Conservation (phyloP, 1,140 invertebrate genomes). For the Aphaenogaster rudis region DNA sequence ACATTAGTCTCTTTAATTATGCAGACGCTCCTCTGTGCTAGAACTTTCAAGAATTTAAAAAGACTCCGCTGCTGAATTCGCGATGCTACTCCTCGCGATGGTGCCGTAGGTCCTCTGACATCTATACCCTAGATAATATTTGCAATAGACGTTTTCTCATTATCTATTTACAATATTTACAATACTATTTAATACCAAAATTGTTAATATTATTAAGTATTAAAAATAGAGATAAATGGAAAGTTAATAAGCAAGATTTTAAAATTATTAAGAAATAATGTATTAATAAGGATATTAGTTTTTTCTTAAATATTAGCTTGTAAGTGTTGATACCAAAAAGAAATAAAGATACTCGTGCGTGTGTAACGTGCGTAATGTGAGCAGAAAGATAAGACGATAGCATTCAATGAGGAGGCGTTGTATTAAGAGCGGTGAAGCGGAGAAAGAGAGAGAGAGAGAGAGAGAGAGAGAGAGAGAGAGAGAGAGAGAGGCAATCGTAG, state of each 20-base stretch:
- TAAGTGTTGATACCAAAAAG: not conserved
- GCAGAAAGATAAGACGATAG: not conserved
- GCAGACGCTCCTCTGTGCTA: constrained; percentile 63
- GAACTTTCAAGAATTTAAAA: constrained; percentile 48
- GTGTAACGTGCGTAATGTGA: not conserved
- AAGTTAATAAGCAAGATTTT: not conserved
- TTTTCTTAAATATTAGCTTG: not conserved
- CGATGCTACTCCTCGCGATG: not conserved
- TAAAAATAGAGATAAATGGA: no score
- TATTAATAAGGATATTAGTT: not conserved
- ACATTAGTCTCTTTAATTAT: constrained; percentile 60
- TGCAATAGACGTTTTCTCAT: constrained; percentile 12
- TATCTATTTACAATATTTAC: constrained; percentile 45
- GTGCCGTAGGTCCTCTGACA: not conserved
- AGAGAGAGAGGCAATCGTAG: not conserved
- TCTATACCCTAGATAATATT: constrained; percentile 34
- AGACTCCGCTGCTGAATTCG: not conserved
- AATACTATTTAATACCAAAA: not conserved
- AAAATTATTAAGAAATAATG: constrained; percentile 7
- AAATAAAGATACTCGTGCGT: not conserved
- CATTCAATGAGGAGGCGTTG: not conserved
- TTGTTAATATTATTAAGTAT: not conserved
- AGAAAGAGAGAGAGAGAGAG: not conserved
- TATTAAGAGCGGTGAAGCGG: not conserved
- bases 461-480: not conserved